phyloP scores from a whole-genome alignment of 2,888 invertebrate genomes.

The Cataglyphis cursor region DNA sequence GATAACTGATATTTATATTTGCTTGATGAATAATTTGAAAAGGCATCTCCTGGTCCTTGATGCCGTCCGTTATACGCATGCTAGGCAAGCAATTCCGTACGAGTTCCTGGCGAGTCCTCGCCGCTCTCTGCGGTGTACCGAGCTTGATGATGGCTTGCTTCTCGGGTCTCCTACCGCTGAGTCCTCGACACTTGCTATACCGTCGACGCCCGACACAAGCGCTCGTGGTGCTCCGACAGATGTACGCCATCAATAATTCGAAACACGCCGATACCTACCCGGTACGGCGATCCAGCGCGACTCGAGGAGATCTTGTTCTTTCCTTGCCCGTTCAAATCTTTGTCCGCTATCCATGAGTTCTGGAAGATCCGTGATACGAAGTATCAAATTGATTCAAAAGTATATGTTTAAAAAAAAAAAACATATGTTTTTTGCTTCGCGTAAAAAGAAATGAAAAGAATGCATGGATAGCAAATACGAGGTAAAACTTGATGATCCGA shows the following conservation, averaged over 20 bases:
- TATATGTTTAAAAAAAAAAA: neutral
- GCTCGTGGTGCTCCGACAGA: conserved; percentile 85
- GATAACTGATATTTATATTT: neutral
- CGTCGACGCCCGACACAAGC: conserved; percentile 83
- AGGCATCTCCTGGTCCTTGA: conserved; percentile 79
- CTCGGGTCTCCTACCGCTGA: conserved; percentile 85
- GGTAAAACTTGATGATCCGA: neutral
- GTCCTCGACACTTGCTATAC: conserved; percentile 86
- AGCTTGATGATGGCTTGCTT: conserved; percentile 85
- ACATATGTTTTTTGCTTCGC: neutral
- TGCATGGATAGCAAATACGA: neutral
- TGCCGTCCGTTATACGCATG: conserved; percentile 77
- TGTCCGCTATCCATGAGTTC: neutral
- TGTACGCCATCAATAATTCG: conserved; percentile 87
- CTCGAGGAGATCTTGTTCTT: conserved; percentile 4
- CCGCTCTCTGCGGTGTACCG: conserved; percentile 83
- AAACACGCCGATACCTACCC: conserved; percentile 86
- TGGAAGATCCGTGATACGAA: neutral
- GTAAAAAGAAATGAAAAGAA: neutral
- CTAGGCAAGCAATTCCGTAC: conserved; percentile 80
- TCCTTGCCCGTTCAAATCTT: conserved; percentile 6
- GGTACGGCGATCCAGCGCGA: conserved; percentile 71
- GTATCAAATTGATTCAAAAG: neutral
- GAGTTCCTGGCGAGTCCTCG: conserved; percentile 86
- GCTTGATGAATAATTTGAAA: neutral